phyloP scores from a whole-genome alignment of 1,140 invertebrate genomes.

The Nephila pilipes region DNA sequence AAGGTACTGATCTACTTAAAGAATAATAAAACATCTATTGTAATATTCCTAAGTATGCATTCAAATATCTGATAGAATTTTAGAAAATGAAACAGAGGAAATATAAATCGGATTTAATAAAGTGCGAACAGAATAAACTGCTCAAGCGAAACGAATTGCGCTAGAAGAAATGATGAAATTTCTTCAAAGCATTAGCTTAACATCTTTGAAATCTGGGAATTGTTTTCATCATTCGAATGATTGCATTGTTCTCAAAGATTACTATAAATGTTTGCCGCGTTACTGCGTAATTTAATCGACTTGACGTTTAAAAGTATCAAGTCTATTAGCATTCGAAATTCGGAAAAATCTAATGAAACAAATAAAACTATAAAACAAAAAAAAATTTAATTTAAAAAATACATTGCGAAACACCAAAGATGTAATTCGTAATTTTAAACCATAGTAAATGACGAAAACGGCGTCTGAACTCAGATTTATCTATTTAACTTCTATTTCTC shows the following conservation, averaged over 20 bases:
- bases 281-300: too few relatives aligned
- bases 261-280: too few relatives aligned
- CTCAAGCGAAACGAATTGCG: background rate
- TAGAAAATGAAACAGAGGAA: background rate
- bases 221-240: background rate
- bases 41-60: background rate
- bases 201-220: background rate
- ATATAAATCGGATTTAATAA: background rate
- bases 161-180: background rate
- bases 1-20: background rate
- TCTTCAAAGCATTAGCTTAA: background rate
- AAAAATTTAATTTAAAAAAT: too few relatives aligned
- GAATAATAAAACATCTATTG: background rate
- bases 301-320: too few relatives aligned
- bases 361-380: too few relatives aligned
- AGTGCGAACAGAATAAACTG: background rate
- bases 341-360: too few relatives aligned
- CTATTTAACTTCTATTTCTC: too few relatives aligned
- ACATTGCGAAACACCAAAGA: too few relatives aligned
- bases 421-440: too few relatives aligned
- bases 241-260: background rate
- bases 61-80: background rate
- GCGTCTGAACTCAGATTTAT: too few relatives aligned
- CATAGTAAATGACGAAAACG: too few relatives aligned
- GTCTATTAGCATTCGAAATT: too few relatives aligned